phyloP scores from a whole-genome alignment of 2,797 vertebrate species.

The Cercopithecus neglectus region DNA sequence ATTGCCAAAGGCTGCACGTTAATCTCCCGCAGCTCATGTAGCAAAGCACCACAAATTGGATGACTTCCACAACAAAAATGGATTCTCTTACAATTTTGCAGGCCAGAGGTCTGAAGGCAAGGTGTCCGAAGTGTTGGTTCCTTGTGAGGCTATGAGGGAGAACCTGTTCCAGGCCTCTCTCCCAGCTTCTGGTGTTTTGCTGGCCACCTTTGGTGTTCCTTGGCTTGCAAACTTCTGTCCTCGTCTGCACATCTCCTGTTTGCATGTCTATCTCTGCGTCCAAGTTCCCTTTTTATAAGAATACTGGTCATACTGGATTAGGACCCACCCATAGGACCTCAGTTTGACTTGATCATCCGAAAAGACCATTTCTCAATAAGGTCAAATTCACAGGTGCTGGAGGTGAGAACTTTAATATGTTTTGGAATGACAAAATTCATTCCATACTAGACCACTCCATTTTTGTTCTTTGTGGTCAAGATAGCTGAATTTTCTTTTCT shows the following conservation, averaged over 20 bases:
- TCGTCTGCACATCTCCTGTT: not conserved
- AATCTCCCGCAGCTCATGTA: not conserved
- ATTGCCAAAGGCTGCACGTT: too few relatives aligned
- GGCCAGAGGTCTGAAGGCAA: not conserved
- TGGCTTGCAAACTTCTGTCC: not conserved
- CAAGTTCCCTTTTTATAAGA: not conserved
- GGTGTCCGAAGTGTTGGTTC: not conserved
- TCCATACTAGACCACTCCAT: not conserved
- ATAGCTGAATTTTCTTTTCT: not conserved
- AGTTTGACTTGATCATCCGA: not conserved
- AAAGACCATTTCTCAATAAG: not conserved
- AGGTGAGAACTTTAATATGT: not conserved
- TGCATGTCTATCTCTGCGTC: not conserved
- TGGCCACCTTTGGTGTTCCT: not conserved
- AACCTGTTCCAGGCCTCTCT: too few relatives aligned
- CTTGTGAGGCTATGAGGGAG: not conserved
- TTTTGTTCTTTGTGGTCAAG: not conserved
- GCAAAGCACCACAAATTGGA: not conserved
- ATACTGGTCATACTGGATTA: not conserved
- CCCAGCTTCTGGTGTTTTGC: not conserved
- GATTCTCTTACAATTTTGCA: not conserved
- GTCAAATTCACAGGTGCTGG: not conserved
- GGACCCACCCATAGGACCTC: not conserved
- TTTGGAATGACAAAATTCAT: not conserved
- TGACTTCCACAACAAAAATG: accelerated